Conservation (phyloP, 2,113 vertebrate species). For the Chascanopsetta lugubris region DNA sequence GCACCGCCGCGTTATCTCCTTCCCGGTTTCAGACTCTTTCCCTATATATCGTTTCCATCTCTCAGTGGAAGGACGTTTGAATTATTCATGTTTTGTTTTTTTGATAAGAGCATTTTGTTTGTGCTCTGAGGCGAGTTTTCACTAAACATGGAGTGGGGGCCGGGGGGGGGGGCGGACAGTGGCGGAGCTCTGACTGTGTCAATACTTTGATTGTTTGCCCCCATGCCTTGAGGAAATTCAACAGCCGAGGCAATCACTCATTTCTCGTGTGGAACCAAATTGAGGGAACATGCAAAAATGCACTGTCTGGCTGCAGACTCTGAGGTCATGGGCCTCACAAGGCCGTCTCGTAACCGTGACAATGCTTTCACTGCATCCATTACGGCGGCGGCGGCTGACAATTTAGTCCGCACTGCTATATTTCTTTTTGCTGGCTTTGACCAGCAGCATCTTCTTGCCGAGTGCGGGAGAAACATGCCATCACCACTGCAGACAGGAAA, state of each 20-base stretch:
- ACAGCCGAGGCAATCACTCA: constrained; percentile 8
- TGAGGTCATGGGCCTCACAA: constrained; percentile 19
- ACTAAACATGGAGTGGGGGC: constrained; percentile 10
- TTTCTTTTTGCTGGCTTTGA: constrained; percentile 6
- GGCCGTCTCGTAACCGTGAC: constrained; percentile 45
- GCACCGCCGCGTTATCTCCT: constrained; percentile 6
- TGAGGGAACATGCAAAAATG: constrained; percentile 9
- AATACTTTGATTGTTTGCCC: constrained; percentile 31
- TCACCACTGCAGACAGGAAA: constrained; percentile 28
- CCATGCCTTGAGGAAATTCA: constrained; percentile 24
- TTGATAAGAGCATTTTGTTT: constrained; percentile 9
- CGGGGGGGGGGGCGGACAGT: too few species aligned
- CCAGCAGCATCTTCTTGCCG: constrained; percentile 11
- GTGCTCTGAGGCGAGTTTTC: constrained; percentile 13
- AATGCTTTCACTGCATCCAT: constrained; percentile 46
- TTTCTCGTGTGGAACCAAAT: constrained; percentile 16
- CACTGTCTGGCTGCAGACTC: constrained; percentile 23
- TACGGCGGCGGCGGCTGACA: constrained; percentile 23
- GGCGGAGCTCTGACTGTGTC: constrained; percentile 13
- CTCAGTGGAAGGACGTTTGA: constrained; percentile 35
- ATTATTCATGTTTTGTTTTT: constrained; percentile 50
- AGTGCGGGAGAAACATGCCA: constrained; percentile 1
- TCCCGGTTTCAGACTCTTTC: constrained; percentile 12
- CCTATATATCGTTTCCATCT: constrained; percentile 29
- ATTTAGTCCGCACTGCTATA: constrained; percentile 33